Evolutionary conservation across 2,888 invertebrate species (phyloP).

Genomic region (Morpho achilles): DNA sequence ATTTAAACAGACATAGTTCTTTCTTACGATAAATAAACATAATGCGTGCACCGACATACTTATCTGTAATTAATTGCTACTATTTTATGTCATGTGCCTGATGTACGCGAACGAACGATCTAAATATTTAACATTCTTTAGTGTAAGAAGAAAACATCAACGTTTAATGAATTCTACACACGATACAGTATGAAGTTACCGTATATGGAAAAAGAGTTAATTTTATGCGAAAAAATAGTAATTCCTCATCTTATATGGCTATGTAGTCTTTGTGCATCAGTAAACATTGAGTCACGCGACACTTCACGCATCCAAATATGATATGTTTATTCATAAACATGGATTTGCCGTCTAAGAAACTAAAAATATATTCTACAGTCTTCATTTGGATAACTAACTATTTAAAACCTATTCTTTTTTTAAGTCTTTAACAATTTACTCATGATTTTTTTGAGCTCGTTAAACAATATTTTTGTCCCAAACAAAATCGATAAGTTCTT

Average conservation of each 20-base stretch:
- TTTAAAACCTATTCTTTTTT: not conserved
- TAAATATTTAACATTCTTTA: not conserved
- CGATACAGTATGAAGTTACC: conserved; percentile 19
- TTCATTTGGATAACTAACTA: not conserved
- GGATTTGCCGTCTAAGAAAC: not conserved
- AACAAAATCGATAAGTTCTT: not conserved
- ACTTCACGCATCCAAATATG: conserved; percentile 16
- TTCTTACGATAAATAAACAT: too few species aligned
- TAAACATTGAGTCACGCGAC: conserved; percentile 22
- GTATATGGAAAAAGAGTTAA: conserved; percentile 32
- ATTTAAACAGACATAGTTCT: too few species aligned
- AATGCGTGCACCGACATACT: too few species aligned
- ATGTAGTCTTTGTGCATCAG: conserved; percentile 19
- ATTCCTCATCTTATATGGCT: conserved; percentile 25
- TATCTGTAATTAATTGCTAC: too few species aligned
- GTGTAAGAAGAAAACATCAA: not conserved
- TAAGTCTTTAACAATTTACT: too few species aligned
- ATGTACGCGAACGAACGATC: not conserved
- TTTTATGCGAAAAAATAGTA: conserved; percentile 21
- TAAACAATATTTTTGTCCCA: not conserved
- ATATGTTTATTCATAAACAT: conserved; percentile 3
- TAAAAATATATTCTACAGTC: not conserved
- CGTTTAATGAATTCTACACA: conserved; percentile 3
- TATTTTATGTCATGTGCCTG: too few species aligned
- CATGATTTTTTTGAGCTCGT: not conserved